Evolutionary conservation across 1,140 invertebrate species (phyloP).

Genomic region (Carcinoscorpius rotundicauda): DNA sequence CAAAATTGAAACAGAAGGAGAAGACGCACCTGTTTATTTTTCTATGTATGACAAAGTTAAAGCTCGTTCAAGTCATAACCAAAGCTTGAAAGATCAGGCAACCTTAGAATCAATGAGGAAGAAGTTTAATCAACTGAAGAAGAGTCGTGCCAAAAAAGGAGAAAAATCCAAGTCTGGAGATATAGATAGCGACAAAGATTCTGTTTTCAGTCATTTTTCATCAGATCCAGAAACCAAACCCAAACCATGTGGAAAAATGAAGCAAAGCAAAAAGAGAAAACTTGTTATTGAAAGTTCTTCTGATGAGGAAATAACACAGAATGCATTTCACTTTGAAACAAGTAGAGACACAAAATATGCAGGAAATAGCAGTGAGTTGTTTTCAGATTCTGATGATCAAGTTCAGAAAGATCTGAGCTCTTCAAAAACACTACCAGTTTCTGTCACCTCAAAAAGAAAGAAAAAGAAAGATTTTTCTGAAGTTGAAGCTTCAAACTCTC

Average conservation of each 20-base stretch:
- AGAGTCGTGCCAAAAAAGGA: conserved; percentile 40
- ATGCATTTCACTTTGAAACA: not conserved
- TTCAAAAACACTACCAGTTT: too few relatives aligned
- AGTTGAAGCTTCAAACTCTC: conserved; percentile 16
- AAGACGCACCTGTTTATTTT: conserved; percentile 79
- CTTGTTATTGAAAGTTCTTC: conserved; percentile 19
- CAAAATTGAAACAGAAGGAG: conserved; percentile 24
- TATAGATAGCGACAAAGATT: conserved; percentile 1
- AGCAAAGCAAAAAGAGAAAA: conserved; percentile 17
- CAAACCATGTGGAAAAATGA: conserved; percentile 6
- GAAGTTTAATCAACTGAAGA: conserved; percentile 75
- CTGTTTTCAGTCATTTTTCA: not conserved
- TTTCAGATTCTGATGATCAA: too few relatives aligned
- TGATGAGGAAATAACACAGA: conserved; percentile 12
- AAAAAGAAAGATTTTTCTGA: conserved; percentile 35
- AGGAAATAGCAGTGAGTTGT: too few relatives aligned
- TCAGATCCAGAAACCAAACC: not conserved
- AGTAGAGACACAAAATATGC: not conserved
- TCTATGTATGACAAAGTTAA: conserved; percentile 99
- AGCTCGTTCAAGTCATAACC: conserved; percentile 56
- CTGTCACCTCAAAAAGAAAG: conserved; percentile 7
- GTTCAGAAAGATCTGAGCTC: too few relatives aligned
- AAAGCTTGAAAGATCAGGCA: conserved; percentile 66
- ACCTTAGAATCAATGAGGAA: conserved; percentile 72
- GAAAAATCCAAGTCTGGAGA: conserved; percentile 16